Evolutionary conservation across 2,797 vertebrate genomes (phyloP).

Genomic region (Chrysocyon brachyurus): DNA sequence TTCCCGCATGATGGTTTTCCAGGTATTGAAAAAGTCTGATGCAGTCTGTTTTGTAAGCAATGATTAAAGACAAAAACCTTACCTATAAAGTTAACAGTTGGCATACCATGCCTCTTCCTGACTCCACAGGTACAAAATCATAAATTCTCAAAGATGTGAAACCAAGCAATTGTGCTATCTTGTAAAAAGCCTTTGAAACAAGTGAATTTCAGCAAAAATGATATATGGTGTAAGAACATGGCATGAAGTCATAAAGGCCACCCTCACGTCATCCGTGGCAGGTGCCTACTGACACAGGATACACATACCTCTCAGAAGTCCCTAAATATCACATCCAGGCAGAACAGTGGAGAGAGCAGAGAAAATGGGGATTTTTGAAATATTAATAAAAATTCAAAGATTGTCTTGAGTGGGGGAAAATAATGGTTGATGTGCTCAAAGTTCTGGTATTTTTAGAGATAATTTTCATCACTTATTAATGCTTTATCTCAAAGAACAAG

Average conservation of each 20-base stretch:
- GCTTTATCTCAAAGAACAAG: constrained; percentile 30
- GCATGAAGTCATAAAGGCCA: background rate
- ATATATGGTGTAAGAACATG: background rate
- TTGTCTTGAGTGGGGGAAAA: background rate
- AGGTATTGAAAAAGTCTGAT: background rate
- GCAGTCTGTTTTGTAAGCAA: background rate
- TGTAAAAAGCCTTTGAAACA: constrained; percentile 49
- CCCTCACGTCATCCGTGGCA: background rate
- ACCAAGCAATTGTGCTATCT: background rate
- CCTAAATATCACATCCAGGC: background rate
- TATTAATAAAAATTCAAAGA: constrained; percentile 31
- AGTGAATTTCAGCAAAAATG: constrained; percentile 56
- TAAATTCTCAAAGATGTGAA: constrained; percentile 58
- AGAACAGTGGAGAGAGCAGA: background rate
- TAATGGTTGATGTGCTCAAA: background rate
- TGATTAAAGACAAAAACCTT: background rate
- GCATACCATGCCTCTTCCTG: background rate
- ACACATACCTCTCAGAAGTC: background rate
- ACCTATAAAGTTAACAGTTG: constrained; percentile 22
- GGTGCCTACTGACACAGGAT: background rate
- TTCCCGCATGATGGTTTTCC: background rate
- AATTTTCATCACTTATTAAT: background rate
- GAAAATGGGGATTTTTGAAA: background rate
- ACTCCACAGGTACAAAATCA: constrained; percentile 34
- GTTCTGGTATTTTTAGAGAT: background rate